phyloP scores from a whole-genome alignment of 2,113 vertebrate genomes.

The Serilophus lunatus region DNA sequence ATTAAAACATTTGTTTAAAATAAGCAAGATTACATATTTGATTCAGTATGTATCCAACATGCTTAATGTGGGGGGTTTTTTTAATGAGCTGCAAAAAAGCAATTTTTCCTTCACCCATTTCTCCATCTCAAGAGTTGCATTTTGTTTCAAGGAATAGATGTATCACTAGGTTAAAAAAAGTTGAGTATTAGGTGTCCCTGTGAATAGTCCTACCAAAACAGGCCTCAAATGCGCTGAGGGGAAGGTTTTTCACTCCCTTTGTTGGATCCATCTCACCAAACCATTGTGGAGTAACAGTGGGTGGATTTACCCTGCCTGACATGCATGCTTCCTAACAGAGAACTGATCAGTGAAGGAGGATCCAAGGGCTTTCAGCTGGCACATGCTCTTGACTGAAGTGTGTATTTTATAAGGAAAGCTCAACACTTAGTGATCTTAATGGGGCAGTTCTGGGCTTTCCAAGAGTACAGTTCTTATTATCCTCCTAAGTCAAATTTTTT shows the following conservation, averaged over 20 bases:
- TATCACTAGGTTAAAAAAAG: background rate
- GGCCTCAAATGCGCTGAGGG: background rate
- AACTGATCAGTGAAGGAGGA: background rate
- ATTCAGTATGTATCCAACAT: background rate
- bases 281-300: background rate
- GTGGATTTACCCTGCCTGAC: no score
- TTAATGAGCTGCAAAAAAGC: background rate
- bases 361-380: background rate
- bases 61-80: no score
- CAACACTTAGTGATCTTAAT: background rate
- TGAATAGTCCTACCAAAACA: background rate
- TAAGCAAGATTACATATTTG: background rate
- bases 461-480: background rate
- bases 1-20: background rate
- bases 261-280: background rate
- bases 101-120: background rate
- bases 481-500: background rate
- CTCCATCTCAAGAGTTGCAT: background rate
- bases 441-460: background rate
- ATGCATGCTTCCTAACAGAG: accelerated
- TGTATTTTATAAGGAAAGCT: background rate
- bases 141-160: background rate
- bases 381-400: background rate
- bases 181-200: background rate
- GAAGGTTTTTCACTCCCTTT: background rate